phyloP scores from a whole-genome alignment of 2,113 vertebrate genomes.

The Gulo gulo region DNA sequence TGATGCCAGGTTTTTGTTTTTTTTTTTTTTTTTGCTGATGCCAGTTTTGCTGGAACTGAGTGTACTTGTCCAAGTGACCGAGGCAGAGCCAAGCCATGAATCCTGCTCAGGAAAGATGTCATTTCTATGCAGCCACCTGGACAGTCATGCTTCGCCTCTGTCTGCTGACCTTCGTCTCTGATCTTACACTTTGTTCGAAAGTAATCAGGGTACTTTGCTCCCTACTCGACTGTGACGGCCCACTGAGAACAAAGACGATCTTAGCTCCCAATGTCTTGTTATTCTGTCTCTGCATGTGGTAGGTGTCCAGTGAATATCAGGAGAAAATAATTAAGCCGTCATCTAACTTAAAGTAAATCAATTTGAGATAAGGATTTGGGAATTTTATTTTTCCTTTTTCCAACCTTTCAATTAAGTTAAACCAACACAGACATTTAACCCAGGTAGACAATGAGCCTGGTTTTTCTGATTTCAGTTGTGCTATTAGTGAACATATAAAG shows the following conservation, averaged over 20 bases:
- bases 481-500: background rate
- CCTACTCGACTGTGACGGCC: background rate
- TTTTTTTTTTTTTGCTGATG: no score
- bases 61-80: background rate
- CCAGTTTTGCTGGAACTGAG: background rate
- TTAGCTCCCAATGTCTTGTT: background rate
- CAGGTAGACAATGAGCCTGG: background rate
- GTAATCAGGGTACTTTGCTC: background rate
- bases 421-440: background rate
- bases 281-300: background rate
- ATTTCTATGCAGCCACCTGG: background rate
- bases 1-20: no score
- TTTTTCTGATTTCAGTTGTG: constrained; percentile 29
- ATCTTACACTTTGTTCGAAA: background rate
- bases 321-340: background rate
- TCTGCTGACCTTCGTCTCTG: background rate
- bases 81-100: background rate
- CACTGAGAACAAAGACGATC: background rate
- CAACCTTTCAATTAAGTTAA: background rate
- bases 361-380: background rate
- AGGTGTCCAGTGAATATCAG: background rate
- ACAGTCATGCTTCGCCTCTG: background rate
- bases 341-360: background rate
- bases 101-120: background rate
- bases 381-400: background rate